Evolutionary conservation across 2,888 invertebrate genomes (phyloP).

Genomic region (Apamea epomidion): DNA sequence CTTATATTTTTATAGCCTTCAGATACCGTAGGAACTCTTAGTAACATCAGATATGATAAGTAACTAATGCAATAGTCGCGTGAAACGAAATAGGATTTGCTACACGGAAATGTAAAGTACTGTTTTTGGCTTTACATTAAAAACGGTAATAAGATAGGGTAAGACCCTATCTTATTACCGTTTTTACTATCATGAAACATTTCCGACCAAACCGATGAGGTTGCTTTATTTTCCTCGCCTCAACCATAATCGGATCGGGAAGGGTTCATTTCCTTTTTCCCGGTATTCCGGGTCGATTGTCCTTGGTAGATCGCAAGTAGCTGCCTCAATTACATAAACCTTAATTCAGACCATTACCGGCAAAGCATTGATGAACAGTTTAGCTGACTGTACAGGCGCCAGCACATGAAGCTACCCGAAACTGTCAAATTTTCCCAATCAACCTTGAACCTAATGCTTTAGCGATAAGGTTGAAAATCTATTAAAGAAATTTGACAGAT

Average conservation of each 20-base stretch:
- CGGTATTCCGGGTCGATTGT: not conserved
- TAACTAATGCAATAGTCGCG: not conserved
- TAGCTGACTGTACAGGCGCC: not conserved
- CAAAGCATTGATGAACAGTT: not conserved
- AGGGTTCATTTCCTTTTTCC: not conserved
- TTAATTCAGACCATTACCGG: not conserved
- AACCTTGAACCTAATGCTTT: too few species aligned
- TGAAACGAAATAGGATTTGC: not conserved
- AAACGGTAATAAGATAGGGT: too few species aligned
- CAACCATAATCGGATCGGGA: not conserved
- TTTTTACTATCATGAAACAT: not conserved
- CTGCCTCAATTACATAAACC: not conserved
- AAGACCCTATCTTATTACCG: not conserved
- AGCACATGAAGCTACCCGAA: too few species aligned
- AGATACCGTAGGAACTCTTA: not conserved
- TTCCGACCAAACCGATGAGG: not conserved
- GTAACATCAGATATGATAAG: not conserved
- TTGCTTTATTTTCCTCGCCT: not conserved
- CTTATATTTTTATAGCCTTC: not conserved
- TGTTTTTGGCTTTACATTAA: too few species aligned
- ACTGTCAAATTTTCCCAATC: too few species aligned
- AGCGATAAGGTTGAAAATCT: too few species aligned
- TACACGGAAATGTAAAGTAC: too few species aligned
- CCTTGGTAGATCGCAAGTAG: not conserved
- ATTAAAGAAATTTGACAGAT: too few species aligned